Evolutionary conservation across 2,113 vertebrate species (phyloP), one percentile per base, ranked within the genome.

Genomic region (Spermophilus dauricus): DNA sequence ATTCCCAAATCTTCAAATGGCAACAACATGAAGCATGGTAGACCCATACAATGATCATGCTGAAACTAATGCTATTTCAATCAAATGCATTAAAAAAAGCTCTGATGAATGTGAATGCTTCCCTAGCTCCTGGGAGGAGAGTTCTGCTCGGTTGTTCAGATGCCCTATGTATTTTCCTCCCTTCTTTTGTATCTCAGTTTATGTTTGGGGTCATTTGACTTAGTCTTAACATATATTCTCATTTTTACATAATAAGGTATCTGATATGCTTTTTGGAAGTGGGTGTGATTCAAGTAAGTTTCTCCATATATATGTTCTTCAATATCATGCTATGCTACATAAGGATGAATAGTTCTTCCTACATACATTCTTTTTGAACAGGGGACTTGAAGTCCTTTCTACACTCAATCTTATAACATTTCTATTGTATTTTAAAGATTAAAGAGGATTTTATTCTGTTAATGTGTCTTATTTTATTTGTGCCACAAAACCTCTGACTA

Each of bases 231-330:
- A 78, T n/a, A 58, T 42, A 58, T 58, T 58, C 20, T 78, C 34
- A 75, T 70, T 18, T 48, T 34, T 48, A 84, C 69, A 89, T 70
- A 48, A 30, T 56, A 89, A 89, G 95, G 11, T 69, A 75, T 3
- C 26, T 77, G 85, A 70, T 67, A 73, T 89, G 88, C 22, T 53
- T 94, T 58, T 92, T 82, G 45, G 45, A 86, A 86, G 24, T 26
- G 53, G 65, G n/a, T 58, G 56, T 18, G 56, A 58, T 58, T 58
- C 56, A 58, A 58, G 67, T 32, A 80, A 91, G 78, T 84, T 83
- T 92, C 94, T 84, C n/a, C 61, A 22, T 5, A 91, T 77, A 22
- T 5, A 91, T 77, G 84, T 34, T 92, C 28, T 94, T 73, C 56
- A 78, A n/a, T 42, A 94, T 39, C 67, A 78, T 2, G 13, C 26